Evolutionary conservation across 2,888 invertebrate genomes (phyloP).

Genomic region (Oscheius sp.): DNA sequence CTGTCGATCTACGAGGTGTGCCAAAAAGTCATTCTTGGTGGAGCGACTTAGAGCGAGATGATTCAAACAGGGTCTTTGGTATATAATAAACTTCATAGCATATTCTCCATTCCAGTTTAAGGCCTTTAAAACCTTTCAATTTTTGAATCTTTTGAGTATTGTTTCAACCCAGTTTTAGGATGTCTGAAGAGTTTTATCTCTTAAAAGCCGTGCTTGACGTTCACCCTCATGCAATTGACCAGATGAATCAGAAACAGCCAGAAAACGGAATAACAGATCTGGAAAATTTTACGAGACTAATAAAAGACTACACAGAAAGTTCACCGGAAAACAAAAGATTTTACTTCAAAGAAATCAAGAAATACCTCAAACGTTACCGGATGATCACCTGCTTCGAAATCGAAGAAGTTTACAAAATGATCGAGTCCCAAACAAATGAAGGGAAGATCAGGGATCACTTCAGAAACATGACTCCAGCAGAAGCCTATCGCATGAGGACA

Average conservation of each 20-base stretch:
- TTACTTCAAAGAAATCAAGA: background rate
- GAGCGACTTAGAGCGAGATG: background rate
- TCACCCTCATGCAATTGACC: slow-evolving; percentile 12
- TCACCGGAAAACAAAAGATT: background rate
- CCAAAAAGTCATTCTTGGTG: background rate
- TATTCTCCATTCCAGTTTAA: too few relatives aligned
- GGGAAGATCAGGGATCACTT: background rate
- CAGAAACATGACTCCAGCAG: background rate
- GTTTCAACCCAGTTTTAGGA: too few relatives aligned
- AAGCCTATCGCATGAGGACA: slow-evolving; percentile 8
- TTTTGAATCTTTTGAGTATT: too few relatives aligned
- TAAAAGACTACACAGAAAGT: background rate
- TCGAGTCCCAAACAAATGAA: background rate
- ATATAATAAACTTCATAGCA: too few relatives aligned
- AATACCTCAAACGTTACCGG: background rate
- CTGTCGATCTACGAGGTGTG: slow-evolving; percentile 2
- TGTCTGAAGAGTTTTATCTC: too few relatives aligned
- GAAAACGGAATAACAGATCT: background rate
- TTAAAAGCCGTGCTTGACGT: too few relatives aligned
- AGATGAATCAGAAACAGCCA: background rate
- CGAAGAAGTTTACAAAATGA: background rate
- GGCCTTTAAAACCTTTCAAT: too few relatives aligned
- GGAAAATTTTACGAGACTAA: background rate
- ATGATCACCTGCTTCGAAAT: background rate
- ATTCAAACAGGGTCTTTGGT: background rate